Evolutionary conservation across 2,113 vertebrate genomes (phyloP).

Genomic region (Toxotes jaculatrix): DNA sequence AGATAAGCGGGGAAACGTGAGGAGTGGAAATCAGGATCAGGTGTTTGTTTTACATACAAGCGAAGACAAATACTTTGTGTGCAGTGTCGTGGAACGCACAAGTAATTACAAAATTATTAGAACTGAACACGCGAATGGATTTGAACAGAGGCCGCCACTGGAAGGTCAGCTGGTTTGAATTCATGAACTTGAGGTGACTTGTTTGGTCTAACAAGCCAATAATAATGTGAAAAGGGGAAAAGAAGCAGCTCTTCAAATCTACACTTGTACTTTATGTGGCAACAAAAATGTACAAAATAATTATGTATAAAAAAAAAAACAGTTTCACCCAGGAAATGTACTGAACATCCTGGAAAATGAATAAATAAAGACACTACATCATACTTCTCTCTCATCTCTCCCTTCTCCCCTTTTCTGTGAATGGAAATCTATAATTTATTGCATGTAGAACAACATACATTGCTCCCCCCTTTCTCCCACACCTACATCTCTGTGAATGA

Average conservation of each 20-base stretch:
- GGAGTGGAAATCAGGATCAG: not conserved
- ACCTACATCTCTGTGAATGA: slow-evolving; percentile 58
- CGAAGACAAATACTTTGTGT: not conserved
- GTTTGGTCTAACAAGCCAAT: not conserved
- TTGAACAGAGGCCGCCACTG: not conserved
- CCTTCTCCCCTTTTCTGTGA: slow-evolving; percentile 39
- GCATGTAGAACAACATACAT: slow-evolving; percentile 19
- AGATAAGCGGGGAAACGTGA: slow-evolving; percentile 28
- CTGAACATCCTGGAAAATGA: not conserved
- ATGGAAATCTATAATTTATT: slow-evolving; percentile 69
- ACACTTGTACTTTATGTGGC: too few relatives aligned
- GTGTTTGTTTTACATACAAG: not conserved
- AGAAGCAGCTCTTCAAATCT: not conserved
- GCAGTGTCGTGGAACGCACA: not conserved
- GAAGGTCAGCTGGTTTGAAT: not conserved
- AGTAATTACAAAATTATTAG: not conserved
- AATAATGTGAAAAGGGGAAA: not conserved
- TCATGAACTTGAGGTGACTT: not conserved
- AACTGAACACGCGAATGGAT: not conserved
- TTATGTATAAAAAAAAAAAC: not conserved
- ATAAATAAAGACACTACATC: not conserved
- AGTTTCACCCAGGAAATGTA: slow-evolving; percentile 3
- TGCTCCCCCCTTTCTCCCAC: slow-evolving; percentile 26
- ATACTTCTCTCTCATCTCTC: not conserved
- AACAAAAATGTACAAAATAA: not conserved